Evolutionary conservation across 2,113 vertebrate species (phyloP), one percentile per base, ranked within the genome.

Genomic region (Spea multiplicata): DNA sequence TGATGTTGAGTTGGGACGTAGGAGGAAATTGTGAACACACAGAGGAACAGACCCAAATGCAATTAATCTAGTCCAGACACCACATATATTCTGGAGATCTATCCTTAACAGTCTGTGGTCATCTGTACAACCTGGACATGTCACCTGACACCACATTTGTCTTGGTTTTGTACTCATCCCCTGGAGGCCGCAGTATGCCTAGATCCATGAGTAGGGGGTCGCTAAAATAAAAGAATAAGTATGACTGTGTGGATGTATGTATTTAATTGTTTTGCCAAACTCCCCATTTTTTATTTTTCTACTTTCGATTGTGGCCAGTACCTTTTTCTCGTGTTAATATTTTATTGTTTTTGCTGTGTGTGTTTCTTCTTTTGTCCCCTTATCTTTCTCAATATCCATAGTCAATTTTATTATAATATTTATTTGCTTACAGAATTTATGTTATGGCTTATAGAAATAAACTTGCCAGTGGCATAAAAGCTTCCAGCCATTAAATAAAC

Each of bases 111-210:
- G 2, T 52, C 69, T 71, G 50, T 53, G 49, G 69, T 71, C 49
- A 71, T 71, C 69, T 55, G 50, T 71, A 53, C 69, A 55, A 71
- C 69, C n/a, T 71, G 49, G 49, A 30, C 69, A 44, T 71, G 69
- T 71, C 69, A 55, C 9, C 69, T 71, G 69, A 71, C 69, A 71
- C 69, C 69, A 71, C 50, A 71, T 71, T 71, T 55, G 49, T 71
- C 69, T 71, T 71, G 17, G 69, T 71, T 9, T 16, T 13, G n/a
- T 71, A 55, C 14, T 44, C 49, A 53, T 44, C 69, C 61, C 69
- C 50, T 12, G 30, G 69, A 44, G 17, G 69, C 48, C n/a, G 13
- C 49, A 71, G 17, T 44, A 44, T 44, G n/a, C 69, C 50, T 71
- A 6, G 8, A 71, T 13, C 4, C 66, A n/a, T 2, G 45, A 69